These are phyloP conservation scores for Chaetodon trifasciatus DNA, from an alignment of 2,797 vertebrate genomes.

Conservation along the genomic window DNA sequence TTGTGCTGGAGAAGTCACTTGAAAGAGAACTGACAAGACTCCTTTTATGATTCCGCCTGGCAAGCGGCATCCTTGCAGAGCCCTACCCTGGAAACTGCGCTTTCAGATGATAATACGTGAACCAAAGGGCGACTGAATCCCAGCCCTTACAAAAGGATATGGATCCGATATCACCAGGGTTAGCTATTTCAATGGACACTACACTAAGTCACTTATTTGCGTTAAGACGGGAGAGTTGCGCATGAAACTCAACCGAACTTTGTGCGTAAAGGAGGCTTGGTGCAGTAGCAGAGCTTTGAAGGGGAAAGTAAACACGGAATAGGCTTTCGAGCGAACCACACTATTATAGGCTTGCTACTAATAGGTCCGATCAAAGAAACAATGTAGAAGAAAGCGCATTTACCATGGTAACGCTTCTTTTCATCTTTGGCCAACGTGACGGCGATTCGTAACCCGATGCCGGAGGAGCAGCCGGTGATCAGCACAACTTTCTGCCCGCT, in stretches of 20 bases:
- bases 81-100: slow-evolving; percentile 80
- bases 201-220: slow-evolving; percentile 37
- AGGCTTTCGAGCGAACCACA: slow-evolving; percentile 33
- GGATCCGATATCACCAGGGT: slow-evolving; percentile 54
- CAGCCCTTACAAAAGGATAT: slow-evolving; percentile 59
- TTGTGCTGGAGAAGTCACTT: slow-evolving; percentile 89
- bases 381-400: slow-evolving; percentile 78
- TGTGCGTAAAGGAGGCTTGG: slow-evolving; percentile 66
- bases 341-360: slow-evolving; percentile 29
- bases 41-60: slow-evolving; percentile 83
- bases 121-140: slow-evolving; percentile 58
- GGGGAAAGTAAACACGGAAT: slow-evolving; percentile 62
- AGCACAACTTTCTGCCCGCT: slow-evolving; percentile 89
- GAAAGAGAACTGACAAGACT: slow-evolving; percentile 88
- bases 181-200: slow-evolving; percentile 33
- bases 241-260: slow-evolving; percentile 58
- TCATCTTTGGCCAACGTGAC: slow-evolving; percentile 92
- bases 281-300: slow-evolving; percentile 35
- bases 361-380: slow-evolving; percentile 63
- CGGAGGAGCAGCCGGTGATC: slow-evolving; percentile 95
- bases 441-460: slow-evolving; percentile 93
- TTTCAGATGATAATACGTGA: slow-evolving; percentile 84
- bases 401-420: slow-evolving; percentile 92
- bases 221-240: slow-evolving; percentile 48
- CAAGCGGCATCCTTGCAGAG: slow-evolving; percentile 80